Evolutionary conservation across 2,113 vertebrate species (phyloP).

Genomic region (Oreotrochilus melanogaster): DNA sequence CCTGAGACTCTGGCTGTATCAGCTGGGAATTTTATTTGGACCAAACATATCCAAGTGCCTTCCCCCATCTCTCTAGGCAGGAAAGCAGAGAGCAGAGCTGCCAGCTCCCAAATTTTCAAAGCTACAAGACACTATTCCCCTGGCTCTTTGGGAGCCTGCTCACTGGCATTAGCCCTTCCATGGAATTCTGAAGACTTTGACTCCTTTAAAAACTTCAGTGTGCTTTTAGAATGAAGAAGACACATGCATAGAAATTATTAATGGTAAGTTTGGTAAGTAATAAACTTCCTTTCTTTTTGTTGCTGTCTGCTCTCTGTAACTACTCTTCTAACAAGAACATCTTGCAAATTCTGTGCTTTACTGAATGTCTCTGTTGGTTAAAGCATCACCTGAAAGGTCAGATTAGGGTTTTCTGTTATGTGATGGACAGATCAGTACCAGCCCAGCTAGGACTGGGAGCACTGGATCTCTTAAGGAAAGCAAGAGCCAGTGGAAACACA

Average conservation of each 20-base stretch:
- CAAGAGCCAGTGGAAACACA: background rate
- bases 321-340: background rate
- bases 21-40: background rate
- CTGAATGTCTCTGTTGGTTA: background rate
- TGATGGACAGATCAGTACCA: background rate
- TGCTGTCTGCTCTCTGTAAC: background rate
- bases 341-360: background rate
- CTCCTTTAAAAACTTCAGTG: background rate
- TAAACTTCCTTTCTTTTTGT: background rate
- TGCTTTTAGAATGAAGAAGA: background rate
- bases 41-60: background rate
- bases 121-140: background rate
- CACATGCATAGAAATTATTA: background rate
- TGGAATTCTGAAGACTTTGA: background rate
- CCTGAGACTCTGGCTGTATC: background rate
- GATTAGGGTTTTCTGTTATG: background rate
- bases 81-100: background rate
- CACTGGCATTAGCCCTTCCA: accelerated
- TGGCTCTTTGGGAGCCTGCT: background rate
- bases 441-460: background rate
- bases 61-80: background rate
- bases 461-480: background rate
- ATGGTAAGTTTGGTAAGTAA: background rate
- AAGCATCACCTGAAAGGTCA: background rate
- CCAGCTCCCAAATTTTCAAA: background rate